Percentiles rank a stretch among this genome's conserved stretches.
Evolutionary conservation across 1,140 invertebrate genomes (phyloP).

Genomic region (Samia ricini): DNA sequence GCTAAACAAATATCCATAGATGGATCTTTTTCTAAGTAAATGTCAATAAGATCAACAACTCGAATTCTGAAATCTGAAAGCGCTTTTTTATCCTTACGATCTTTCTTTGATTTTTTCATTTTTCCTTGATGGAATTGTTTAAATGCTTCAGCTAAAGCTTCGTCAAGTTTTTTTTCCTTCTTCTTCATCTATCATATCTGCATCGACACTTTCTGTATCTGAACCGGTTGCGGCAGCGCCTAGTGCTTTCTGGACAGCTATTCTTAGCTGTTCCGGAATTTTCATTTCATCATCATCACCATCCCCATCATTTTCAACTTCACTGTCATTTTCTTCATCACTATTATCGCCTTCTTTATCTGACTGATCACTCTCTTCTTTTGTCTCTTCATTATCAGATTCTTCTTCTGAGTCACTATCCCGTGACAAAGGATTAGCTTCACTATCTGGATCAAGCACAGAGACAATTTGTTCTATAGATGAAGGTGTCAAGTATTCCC

Average conservation of each 20-base stretch:
- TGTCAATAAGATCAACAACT: constrained; percentile 84
- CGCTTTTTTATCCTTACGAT: constrained; percentile 81
- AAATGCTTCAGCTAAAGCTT: constrained; percentile 84
- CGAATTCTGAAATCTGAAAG: constrained; percentile 84
- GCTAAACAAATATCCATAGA: constrained; percentile 82
- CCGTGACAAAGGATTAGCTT: constrained; percentile 78
- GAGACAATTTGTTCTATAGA: constrained; percentile 85
- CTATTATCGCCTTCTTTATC: constrained; percentile 41
- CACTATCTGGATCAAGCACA: constrained; percentile 83
- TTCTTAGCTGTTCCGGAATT: constrained; percentile 81
- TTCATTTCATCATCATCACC: constrained; percentile 81
- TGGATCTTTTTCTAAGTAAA: constrained; percentile 83
- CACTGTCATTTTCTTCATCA: constrained; percentile 44
- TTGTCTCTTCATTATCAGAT: constrained; percentile 41
- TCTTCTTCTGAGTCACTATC: constrained; percentile 36
- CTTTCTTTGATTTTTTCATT: constrained; percentile 79
- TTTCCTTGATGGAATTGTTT: constrained; percentile 81
- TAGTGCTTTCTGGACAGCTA: constrained; percentile 82
- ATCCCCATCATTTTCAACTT: constrained; percentile 51
- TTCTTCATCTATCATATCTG: constrained; percentile 86
- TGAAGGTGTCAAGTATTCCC: constrained; percentile 81
- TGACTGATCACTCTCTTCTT: constrained; percentile 33
- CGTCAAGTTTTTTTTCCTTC: constrained; percentile 84
- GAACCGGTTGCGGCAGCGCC: constrained; percentile 77
- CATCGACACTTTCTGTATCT: constrained; percentile 85